Evolutionary conservation across 2,888 invertebrate species (phyloP).

Genomic region (Leucoptera coffeella): DNA sequence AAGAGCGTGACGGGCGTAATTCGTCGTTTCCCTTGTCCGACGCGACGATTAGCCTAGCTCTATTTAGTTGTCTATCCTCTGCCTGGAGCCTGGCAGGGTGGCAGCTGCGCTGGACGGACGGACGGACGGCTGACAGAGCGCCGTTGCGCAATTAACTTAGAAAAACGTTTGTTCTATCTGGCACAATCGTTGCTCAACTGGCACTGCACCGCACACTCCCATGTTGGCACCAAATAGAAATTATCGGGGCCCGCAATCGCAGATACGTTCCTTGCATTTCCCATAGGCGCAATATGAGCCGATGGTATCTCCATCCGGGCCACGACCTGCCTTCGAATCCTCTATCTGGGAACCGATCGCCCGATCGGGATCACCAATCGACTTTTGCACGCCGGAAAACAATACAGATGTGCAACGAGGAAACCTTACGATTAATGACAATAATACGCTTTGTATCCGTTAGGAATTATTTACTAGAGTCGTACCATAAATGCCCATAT

Average conservation of each 20-base stretch:
- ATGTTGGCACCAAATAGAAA: no score
- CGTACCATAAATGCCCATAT: conserved; percentile 4
- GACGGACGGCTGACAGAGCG: conserved; percentile 33
- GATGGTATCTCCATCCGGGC: conserved; percentile 26
- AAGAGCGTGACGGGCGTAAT: conserved; percentile 40
- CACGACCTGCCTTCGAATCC: conserved; percentile 27
- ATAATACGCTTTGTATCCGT: no score
- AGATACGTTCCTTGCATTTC: conserved; percentile 11
- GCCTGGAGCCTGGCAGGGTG: conserved; percentile 26
- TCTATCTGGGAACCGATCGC: conserved; percentile 26
- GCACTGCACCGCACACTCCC: no score
- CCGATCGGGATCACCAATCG: conserved; percentile 17
- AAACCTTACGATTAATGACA: conserved; percentile 32
- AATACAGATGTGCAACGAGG: conserved; percentile 27
- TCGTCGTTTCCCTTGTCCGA: conserved; percentile 43
- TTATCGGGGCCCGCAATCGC: no score
- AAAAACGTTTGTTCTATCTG: conserved; percentile 51
- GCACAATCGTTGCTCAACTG: no score
- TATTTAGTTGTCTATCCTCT: conserved; percentile 47
- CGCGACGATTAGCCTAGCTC: conserved; percentile 47
- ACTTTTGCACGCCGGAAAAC: conserved; percentile 19
- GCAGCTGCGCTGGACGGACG: conserved; percentile 42
- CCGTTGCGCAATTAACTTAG: conserved; percentile 48
- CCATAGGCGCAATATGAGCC: conserved; percentile 24
- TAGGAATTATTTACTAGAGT: conserved; percentile 11